Evolutionary conservation across 2,888 invertebrate genomes (phyloP), one percentile per base, ranked within the genome.

Genomic region (Acanthoscelides obtectus): DNA sequence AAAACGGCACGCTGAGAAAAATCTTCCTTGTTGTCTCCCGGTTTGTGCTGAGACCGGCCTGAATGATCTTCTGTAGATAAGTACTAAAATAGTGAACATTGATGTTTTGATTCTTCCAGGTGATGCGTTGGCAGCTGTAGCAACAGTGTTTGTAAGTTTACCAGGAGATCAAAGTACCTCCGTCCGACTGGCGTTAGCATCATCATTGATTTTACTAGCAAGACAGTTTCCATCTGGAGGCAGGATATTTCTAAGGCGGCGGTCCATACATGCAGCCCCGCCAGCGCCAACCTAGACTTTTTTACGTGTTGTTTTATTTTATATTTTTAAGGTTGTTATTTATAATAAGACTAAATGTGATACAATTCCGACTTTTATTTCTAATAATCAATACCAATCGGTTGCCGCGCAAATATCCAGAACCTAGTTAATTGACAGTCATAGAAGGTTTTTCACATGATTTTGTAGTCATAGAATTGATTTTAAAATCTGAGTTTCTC

Each of bases 111-210:
- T 22, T 67, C 63, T 77, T 82, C 69, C 74, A 85, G 92, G 90
- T 72, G 96, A 97, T 87, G 94, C 93, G 63, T 88, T 94, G 66
- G 96, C 96, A 19, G 97, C 96, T n/a, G 94, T 98, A 69, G 94
- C 94, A 72, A 95, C 97, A 0, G 93, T 97, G 67, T 92, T 98
- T 80, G 92, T 98, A 74, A 93, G 94, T 83, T 86, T 97, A 78
- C 97, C 98, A 0, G 97, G 97, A 63, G 95, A 94, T 0, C 88
- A 89, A 45, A 89, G 90, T 77, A 94, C 94, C 67, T 93, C 94
- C 0, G 91, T 93, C 25, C 91, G 93, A 78, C 87, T 95, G 77
- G 93, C 94, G 45, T 87, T 95, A 72, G 95, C 92, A 69, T 95
- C 95, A 72, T 92, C 94, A 8, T 87, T 95, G 73, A 93, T 95